phyloP scores from a whole-genome alignment of 1,140 invertebrate species.

The Meteorus sp. region DNA sequence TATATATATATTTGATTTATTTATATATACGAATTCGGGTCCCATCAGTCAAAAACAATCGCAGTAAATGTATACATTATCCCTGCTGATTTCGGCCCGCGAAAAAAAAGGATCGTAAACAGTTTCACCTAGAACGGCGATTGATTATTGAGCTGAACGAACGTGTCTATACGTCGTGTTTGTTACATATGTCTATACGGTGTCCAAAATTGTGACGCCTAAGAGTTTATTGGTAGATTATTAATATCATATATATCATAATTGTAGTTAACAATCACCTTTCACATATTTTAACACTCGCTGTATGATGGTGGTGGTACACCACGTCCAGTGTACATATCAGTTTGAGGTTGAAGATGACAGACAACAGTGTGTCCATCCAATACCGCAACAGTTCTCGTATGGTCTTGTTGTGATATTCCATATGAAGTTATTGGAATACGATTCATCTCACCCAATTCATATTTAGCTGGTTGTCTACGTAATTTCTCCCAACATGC shows the following conservation, averaged over 20 bases:
- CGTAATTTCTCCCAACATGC: slow-evolving; percentile 64
- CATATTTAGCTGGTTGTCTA: slow-evolving; percentile 52
- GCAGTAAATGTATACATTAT: no score
- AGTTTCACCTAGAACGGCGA: slow-evolving; percentile 21
- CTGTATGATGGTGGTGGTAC: slow-evolving; percentile 65
- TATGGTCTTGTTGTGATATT: slow-evolving; percentile 60
- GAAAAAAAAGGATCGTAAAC: slow-evolving; percentile 34
- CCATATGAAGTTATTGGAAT: slow-evolving; percentile 55
- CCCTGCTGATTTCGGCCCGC: slow-evolving; percentile 41
- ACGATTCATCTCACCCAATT: slow-evolving; percentile 58
- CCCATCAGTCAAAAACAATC: no score
- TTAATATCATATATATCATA: no score
- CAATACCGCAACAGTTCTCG: slow-evolving; percentile 74
- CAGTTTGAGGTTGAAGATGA: slow-evolving; percentile 71
- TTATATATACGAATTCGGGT: no score
- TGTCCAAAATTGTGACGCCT: background rate
- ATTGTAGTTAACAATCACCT: no score
- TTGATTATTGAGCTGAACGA: slow-evolving; percentile 12
- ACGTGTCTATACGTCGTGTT: background rate
- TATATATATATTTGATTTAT: background rate
- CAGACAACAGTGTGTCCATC: slow-evolving; percentile 83
- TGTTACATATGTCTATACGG: no score
- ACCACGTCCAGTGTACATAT: slow-evolving; percentile 60
- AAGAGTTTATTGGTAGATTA: background rate
- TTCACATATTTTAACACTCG: slow-evolving; percentile 55